These are phyloP conservation scores for Congeria kusceri DNA, from an alignment of 2,888 invertebrate genomes.

Conservation along the genomic window DNA sequence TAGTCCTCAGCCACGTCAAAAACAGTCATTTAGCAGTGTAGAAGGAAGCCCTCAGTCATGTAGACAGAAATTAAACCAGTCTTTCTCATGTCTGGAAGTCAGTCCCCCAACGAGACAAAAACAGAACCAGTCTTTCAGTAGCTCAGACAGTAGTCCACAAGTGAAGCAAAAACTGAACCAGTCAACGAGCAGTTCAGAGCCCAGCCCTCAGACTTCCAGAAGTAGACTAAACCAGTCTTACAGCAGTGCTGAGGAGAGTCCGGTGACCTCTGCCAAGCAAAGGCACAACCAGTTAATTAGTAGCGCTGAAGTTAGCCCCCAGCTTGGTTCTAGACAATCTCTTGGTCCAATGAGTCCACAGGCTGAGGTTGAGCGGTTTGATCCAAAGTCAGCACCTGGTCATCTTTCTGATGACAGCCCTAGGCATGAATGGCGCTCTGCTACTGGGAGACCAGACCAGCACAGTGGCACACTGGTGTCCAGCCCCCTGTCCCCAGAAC, in stretches of 20 bases:
- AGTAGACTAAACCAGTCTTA: slow-evolving; percentile 42
- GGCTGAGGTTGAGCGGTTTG: slow-evolving; percentile 36
- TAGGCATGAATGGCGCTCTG: slow-evolving; percentile 26
- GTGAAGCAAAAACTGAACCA: slow-evolving; percentile 31
- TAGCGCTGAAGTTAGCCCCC: slow-evolving; percentile 53
- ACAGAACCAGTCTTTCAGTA: slow-evolving; percentile 42
- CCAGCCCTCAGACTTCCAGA: slow-evolving; percentile 54
- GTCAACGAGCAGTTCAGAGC: slow-evolving; percentile 46
- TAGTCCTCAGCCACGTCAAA: slow-evolving; percentile 53
- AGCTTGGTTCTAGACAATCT: slow-evolving; percentile 44
- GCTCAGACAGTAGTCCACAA: slow-evolving; percentile 39
- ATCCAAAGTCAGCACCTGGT: slow-evolving; percentile 42
- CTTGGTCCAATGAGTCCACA: slow-evolving; percentile 47
- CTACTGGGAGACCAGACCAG: slow-evolving; percentile 43
- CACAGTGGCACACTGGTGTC: slow-evolving; percentile 45
- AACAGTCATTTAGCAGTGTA: slow-evolving; percentile 39
- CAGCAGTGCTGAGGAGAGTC: slow-evolving; percentile 39
- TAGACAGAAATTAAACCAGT: slow-evolving; percentile 51
- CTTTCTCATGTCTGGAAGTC: slow-evolving; percentile 12
- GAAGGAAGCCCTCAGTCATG: slow-evolving; percentile 39
- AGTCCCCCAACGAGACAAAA: slow-evolving; percentile 30
- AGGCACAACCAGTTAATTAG: slow-evolving; percentile 40
- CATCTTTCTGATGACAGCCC: slow-evolving; percentile 39
- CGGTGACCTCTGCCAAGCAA: slow-evolving; percentile 11
- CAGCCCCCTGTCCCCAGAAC: slow-evolving; percentile 71